These are phyloP conservation scores for Cygnus olor DNA, from an alignment of 2,797 vertebrate species.

Conservation along the genomic window DNA sequence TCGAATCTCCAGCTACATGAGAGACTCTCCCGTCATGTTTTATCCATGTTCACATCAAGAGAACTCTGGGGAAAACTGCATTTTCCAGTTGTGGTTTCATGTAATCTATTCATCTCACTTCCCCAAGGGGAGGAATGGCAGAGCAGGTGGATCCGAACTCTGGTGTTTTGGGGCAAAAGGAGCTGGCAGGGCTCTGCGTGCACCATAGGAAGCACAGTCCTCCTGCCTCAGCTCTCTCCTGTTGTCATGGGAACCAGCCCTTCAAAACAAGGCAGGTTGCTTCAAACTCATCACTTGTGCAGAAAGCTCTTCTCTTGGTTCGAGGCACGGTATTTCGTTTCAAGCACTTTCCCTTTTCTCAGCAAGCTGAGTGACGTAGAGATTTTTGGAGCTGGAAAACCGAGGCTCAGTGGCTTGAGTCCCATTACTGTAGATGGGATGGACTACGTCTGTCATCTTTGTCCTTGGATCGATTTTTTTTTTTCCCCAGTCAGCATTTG, in stretches of 20 bases:
- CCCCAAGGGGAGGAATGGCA: neutral
- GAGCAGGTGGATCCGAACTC: neutral
- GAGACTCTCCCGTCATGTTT: neutral
- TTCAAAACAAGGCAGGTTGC: slow-evolving; percentile 27
- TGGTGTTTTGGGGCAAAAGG: neutral
- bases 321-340: neutral
- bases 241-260: slow-evolving; percentile 51
- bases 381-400: neutral
- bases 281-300: slow-evolving; percentile 25
- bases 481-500: neutral
- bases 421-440: neutral
- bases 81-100: neutral
- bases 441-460: neutral
- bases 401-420: neutral
- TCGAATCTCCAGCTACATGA: neutral
- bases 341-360: neutral
- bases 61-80: neutral
- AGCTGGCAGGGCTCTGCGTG: neutral
- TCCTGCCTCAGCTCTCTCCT: neutral
- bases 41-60: neutral
- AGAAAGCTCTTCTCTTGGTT: neutral
- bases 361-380: neutral
- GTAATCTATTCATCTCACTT: neutral
- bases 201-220: neutral
- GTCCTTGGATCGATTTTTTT: neutral